A percentile compares a stretch with the other conserved stretches of the same genome.
These are phyloP conservation scores for Aleiodes testaceus DNA, from an alignment of 2,888 invertebrate species.

Conservation along the genomic window DNA sequence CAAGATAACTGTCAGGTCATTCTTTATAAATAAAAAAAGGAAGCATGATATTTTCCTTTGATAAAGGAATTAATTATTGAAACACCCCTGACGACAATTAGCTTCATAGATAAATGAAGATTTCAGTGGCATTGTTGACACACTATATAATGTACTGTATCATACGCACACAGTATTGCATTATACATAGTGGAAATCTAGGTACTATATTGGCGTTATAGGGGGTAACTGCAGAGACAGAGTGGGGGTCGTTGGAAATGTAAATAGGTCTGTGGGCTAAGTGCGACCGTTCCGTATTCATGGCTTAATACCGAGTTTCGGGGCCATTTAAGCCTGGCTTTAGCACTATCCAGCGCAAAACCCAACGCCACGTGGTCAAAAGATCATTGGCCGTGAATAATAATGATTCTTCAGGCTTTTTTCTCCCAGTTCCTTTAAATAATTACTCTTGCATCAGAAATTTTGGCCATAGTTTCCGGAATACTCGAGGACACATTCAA, in stretches of 20 bases:
- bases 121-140: slow-evolving; percentile 41
- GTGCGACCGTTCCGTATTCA: slow-evolving; percentile 54
- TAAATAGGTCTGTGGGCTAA: slow-evolving; percentile 55
- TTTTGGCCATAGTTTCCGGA: slow-evolving; percentile 20
- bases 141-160: slow-evolving; percentile 11
- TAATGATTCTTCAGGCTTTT: slow-evolving; percentile 2
- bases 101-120: slow-evolving; percentile 48
- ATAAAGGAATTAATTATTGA: background rate
- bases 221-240: slow-evolving; percentile 20
- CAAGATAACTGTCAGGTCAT: slow-evolving; percentile 15
- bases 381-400: slow-evolving; percentile 23
- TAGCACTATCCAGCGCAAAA: slow-evolving; percentile 23
- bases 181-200: background rate
- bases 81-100: slow-evolving; percentile 27
- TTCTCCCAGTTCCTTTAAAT: too few relatives aligned
- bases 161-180: background rate
- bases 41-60: slow-evolving; percentile 19
- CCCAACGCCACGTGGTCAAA: slow-evolving; percentile 24
- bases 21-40: background rate
- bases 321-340: slow-evolving; percentile 30
- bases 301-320: slow-evolving; percentile 54
- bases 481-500: slow-evolving; percentile 36
- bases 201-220: slow-evolving; percentile 6
- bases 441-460: too few relatives aligned
- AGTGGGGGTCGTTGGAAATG: slow-evolving; percentile 48